Evolutionary conservation across 2,888 invertebrate species (phyloP), one percentile per base, ranked within the genome.

Genomic region (Cerastis leucographa): DNA sequence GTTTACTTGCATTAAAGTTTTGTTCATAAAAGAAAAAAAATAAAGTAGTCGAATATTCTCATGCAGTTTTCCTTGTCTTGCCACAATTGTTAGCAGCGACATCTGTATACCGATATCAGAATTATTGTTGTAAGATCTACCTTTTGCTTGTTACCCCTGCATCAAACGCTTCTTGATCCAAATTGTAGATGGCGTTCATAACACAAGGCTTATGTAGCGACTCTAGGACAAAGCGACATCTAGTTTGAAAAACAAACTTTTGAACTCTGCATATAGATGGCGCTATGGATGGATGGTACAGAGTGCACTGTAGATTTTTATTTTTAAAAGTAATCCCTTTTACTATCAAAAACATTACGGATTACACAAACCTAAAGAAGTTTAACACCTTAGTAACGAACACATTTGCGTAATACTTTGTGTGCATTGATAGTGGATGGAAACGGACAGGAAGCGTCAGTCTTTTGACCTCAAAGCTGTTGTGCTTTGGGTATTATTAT

Each of bases 181-280:
- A 19, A 11, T 0, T 29, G 17, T 51, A 83, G 82, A 83, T 81
- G 85, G 76, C 69, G 66, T 17, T 59, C 9, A 9, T 49, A 12
- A 0, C 0, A 1, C 0, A 35, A 22, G 0, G 22, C 6, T 17
- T n/a, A 2, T 2, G 0, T 12, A 25, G 1, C 25, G 1, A 35
- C 35, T 2, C 35, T 35, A 0, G 1, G 17, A 8, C 2, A 56
- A 0, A 73, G 64, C 11, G 71, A 51, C 71, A 71, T 61, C 81
- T 71, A 35, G n/a, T 49, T 0, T 11, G 3, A n/a, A 29, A 56
- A 49, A 1, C 0, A 2, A 49, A 17, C 11, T 5, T 19, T 44
- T 49, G 8, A 5, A 25, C 0, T 3, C 2, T 29, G 0, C 40
- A 12, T 68, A 7, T 44, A 84, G 86, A 83, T 74, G 84, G 78